Evolutionary conservation across 1,140 invertebrate genomes (phyloP).

Genomic region (Antheraea mylitta): DNA sequence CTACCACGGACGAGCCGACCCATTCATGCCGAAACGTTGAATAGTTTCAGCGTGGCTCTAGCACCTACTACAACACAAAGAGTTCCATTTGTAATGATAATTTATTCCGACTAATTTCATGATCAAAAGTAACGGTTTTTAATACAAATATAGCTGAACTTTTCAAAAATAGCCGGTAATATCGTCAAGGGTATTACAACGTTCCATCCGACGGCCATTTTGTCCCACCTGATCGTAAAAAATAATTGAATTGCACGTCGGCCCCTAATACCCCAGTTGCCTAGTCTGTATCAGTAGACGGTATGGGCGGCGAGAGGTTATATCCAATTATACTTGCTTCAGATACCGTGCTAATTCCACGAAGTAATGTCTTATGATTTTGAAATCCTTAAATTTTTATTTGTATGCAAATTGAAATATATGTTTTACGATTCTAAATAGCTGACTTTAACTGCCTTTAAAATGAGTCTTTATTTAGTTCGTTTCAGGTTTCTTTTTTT

Average conservation of each 20-base stretch:
- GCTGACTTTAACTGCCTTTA: no score
- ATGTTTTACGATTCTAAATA: neutral
- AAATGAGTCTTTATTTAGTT: no score
- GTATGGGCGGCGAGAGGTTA: neutral
- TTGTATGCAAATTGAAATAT: neutral
- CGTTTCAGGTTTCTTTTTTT: no score
- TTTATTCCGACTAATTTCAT: neutral
- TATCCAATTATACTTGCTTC: slow-evolving; percentile 4
- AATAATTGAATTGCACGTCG: slow-evolving; percentile 53
- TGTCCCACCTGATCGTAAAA: slow-evolving; percentile 58
- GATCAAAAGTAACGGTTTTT: neutral
- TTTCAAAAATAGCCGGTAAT: slow-evolving; percentile 27
- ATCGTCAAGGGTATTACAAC: slow-evolving; percentile 20
- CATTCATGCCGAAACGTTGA: no score
- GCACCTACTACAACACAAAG: neutral
- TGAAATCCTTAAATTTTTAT: neutral
- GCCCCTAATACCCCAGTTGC: slow-evolving; percentile 5
- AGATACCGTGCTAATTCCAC: neutral
- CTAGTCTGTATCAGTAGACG: neutral
- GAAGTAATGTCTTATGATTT: neutral
- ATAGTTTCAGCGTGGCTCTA: no score
- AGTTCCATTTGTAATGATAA: neutral
- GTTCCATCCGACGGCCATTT: slow-evolving; percentile 33
- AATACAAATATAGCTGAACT: slow-evolving; percentile 22
- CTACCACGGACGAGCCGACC: no score